phyloP scores from a whole-genome alignment of 2,888 invertebrate genomes.

The Acholoe squamosa region DNA sequence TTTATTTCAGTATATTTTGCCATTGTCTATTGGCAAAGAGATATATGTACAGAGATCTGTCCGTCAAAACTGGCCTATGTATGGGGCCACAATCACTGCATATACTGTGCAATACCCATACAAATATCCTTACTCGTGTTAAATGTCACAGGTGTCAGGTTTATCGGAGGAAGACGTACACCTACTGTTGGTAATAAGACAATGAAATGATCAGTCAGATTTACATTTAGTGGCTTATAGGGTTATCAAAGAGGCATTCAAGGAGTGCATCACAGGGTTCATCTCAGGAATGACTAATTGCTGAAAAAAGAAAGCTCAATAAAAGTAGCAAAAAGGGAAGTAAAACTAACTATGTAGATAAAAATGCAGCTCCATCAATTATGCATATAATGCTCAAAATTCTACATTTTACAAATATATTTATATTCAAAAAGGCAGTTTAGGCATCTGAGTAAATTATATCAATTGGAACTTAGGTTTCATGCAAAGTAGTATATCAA shows the following conservation, averaged over 20 bases:
- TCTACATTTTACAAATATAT: background rate
- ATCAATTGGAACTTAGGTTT: too few species aligned
- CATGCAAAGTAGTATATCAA: too few species aligned
- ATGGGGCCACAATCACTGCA: too few species aligned
- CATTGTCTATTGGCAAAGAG: too few species aligned
- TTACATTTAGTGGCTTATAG: background rate
- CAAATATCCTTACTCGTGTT: background rate
- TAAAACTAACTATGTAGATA: too few species aligned
- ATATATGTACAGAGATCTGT: too few species aligned
- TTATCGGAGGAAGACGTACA: constrained; percentile 31
- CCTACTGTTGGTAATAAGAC: background rate
- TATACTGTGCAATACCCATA: too few species aligned
- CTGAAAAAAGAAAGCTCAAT: background rate
- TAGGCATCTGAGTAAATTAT: too few species aligned
- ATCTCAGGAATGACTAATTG: background rate
- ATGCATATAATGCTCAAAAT: background rate
- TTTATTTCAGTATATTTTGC: too few species aligned
- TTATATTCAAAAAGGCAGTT: background rate
- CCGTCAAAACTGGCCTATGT: too few species aligned
- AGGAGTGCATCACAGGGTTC: background rate
- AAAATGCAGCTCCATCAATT: too few species aligned
- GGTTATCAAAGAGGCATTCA: background rate
- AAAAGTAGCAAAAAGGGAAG: too few species aligned
- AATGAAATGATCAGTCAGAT: background rate
- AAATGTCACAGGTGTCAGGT: background rate